Evolutionary conservation across 2,888 invertebrate genomes (phyloP), one percentile per base, ranked within the genome.

Genomic region (Meiosimyza platycephala): DNA sequence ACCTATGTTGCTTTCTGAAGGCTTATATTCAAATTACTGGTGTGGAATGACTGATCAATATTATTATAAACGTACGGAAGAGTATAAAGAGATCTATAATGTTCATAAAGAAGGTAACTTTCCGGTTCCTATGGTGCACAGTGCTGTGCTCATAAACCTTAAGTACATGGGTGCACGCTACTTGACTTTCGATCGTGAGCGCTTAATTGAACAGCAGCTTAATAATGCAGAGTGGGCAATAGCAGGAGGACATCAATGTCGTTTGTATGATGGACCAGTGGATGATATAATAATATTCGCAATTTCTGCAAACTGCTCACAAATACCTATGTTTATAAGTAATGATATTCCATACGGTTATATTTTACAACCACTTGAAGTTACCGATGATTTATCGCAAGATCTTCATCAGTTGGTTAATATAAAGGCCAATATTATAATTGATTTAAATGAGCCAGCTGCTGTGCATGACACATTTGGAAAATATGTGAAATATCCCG

Each of bases 271-370:
- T 69, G 95, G 96, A 0, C 94, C 96, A 0, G 88, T 90, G 1
- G 98, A 99, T 88, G 98, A 99, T 85, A 95, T 98, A 66, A 97
- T 98, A 76, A 90, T 93, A 0, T 97, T 99, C 88, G 97, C 98
- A 5, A 85, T 94, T 12, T 93, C 94, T 62, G 95, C 96, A 1
- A 92, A 91, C 81, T 88, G 88, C 74, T 90, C 91, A 76, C 90
- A 88, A 70, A 87, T 94, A 65, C 88, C 91, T 6, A 88, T 96
- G 85, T 89, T 92, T 83, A 85, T 98, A 15, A 94, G 95, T 82
- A 98, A 99, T 85, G 93, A 94, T 70, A 84, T 92, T 52, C 81
- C 89, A 0, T 98, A 94, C 85, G 99, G 99, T 0, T 95, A 92
- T 80, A 88, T 96, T 11, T 91, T 93, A 79, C 91, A 93, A 6